Evolutionary conservation across 2,888 invertebrate genomes (phyloP), one percentile per base, ranked within the genome.

Genomic region (Apotomis capreana): DNA sequence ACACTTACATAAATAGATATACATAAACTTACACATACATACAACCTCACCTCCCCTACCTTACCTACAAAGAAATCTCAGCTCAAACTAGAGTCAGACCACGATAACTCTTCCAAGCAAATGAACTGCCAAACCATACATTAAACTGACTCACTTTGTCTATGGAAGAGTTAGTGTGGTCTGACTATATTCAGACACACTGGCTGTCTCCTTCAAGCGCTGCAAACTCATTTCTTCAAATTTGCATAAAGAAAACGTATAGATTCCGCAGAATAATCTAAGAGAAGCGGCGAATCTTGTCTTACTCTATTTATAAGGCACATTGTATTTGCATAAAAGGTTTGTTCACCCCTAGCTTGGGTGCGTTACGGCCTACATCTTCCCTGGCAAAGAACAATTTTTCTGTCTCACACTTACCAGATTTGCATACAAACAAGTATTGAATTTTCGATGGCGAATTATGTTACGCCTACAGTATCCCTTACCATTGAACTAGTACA

Each of bases 261-360:
- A 55, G 26, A 13, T 8, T 40, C 55, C 54, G 12, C 58, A 15
- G 4, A 54, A 68, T 60, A 60, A 52, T n/a, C n/a, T 68, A 40
- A 49, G 40, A 68, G 44, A 12, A 52, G 44, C 15, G n/a, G 8
- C 52, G n/a, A 52, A 55, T 44, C 40, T 64, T 49, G 55, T 62
- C 6, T 54, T 69, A 26, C 9, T 60, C 52, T 62, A 55, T 62
- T 61, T 69, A 46, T 46, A 69, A 55, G 46, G 36, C 37, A 55
- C 69, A 69, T 62, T 62, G 4, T 37, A 69, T 69, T 69, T 62
- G 62, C 71, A 68, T 71, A 71, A 61, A 57, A 62, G 57, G 57
- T 62, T 54, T 52, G 3, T 65, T 68, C 67, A 61, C 70, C 70
- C 61, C 49, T 26, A 5, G 15, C 54, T 61, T 65, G 36, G 12